These are phyloP conservation scores for Drosophila jambulina DNA, from an alignment of 1,140 invertebrate genomes.

Conservation along the genomic window DNA sequence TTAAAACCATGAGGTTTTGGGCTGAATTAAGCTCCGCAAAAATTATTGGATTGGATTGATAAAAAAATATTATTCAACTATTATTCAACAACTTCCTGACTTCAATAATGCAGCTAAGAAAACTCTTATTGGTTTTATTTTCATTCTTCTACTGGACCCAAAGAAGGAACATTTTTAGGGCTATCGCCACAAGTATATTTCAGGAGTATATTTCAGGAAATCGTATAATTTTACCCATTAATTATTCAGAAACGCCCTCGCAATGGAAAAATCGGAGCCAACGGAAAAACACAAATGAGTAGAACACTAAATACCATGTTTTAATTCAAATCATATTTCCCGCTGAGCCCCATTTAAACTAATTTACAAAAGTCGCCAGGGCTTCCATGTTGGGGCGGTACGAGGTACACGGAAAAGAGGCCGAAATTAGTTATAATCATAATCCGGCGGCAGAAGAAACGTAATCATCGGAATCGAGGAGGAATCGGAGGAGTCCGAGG, in stretches of 20 bases:
- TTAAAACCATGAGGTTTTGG: not conserved
- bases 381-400: constrained; percentile 5
- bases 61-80: not conserved
- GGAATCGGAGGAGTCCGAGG: constrained; percentile 18
- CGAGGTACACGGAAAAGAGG: not conserved
- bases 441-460: constrained; percentile 65
- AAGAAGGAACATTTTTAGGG: not conserved
- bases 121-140: not conserved
- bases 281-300: constrained; percentile 45
- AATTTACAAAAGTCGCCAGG: constrained; percentile 64
- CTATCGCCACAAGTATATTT: too few species aligned
- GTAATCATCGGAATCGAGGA: constrained; percentile 24
- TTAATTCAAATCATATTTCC: constrained; percentile 25
- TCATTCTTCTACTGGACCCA: not conserved
- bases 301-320: constrained; percentile 32
- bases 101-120: too few species aligned
- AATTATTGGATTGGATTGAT: not conserved
- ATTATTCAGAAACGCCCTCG: constrained; percentile 53
- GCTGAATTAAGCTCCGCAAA: not conserved
- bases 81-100: too few species aligned
- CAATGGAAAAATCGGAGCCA: constrained; percentile 6
- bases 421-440: constrained; percentile 77
- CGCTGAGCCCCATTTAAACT: constrained; percentile 64
- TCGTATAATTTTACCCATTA: constrained; percentile 44
- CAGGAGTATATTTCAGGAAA: not conserved